These are phyloP conservation scores for Nyctibius bracteatus DNA, from an alignment of 2,113 vertebrate species.

Conservation along the genomic window DNA sequence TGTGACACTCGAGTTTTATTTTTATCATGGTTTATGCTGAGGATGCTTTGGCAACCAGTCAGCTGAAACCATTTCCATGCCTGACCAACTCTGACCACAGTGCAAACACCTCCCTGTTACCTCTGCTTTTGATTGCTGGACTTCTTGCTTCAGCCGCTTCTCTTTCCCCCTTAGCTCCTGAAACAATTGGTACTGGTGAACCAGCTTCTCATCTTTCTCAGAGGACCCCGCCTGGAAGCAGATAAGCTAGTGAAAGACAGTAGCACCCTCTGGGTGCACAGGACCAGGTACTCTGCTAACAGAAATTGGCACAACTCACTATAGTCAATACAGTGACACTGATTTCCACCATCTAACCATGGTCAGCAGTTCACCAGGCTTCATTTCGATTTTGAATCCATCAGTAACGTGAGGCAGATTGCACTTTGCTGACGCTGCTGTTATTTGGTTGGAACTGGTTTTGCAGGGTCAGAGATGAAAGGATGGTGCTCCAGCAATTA, in stretches of 20 bases:
- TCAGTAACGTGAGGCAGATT: not conserved
- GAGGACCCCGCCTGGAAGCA: constrained; percentile 75
- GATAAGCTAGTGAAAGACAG: not conserved
- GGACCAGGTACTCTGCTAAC: not conserved
- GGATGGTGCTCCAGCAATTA: not conserved
- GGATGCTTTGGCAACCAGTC: not conserved
- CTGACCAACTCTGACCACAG: not conserved
- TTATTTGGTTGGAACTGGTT: not conserved
- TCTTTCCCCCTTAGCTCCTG: constrained; percentile 71
- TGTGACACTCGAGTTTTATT: not conserved
- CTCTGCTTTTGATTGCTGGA: constrained; percentile 77
- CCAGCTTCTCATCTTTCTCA: constrained; percentile 63
- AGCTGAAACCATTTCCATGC: not conserved
- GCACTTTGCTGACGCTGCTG: not conserved
- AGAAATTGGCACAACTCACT: not conserved
- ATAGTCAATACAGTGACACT: not conserved
- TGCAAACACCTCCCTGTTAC: constrained; percentile 43
- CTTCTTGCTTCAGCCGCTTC: constrained; percentile 43
- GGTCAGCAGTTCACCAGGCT: not conserved
- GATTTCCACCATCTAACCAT: not conserved
- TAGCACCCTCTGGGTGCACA: fast-evolving
- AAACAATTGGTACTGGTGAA: constrained; percentile 71
- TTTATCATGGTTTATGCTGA: not conserved
- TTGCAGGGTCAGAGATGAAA: not conserved
- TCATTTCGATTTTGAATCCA: not conserved